Evolutionary conservation across 2,888 invertebrate species (phyloP).

Genomic region (Hirtodrosophila cameraria): DNA sequence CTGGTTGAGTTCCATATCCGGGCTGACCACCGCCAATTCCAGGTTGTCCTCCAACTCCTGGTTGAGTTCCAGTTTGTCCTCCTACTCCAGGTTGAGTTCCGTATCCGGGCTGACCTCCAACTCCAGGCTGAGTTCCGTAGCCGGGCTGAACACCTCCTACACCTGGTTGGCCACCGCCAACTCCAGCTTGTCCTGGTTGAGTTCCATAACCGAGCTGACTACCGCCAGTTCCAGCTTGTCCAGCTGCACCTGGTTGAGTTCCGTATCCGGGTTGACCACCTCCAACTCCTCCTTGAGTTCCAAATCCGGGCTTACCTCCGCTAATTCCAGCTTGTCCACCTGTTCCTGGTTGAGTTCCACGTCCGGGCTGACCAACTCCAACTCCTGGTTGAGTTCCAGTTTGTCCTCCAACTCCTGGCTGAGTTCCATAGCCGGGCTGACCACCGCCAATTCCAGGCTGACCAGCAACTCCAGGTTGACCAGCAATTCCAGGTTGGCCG

Average conservation of each 20-base stretch:
- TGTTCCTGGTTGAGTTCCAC: slow-evolving; percentile 6
- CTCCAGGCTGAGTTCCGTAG: slow-evolving; percentile 9
- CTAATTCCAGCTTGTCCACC: slow-evolving; percentile 1
- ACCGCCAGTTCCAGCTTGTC: slow-evolving; percentile 7
- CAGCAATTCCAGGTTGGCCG: slow-evolving; percentile 17
- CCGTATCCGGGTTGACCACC: slow-evolving; percentile 16
- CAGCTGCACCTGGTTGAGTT: slow-evolving; percentile 23
- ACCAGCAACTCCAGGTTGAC: slow-evolving; percentile 29
- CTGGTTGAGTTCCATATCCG: slow-evolving; percentile 23
- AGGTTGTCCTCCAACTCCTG: slow-evolving; percentile 22
- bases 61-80: slow-evolving; percentile 14
- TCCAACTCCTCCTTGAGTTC: slow-evolving; percentile 11
- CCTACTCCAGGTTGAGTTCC: slow-evolving; percentile 6
- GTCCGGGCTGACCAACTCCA: slow-evolving; percentile 15
- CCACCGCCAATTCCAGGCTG: slow-evolving; percentile 12
- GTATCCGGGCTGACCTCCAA: slow-evolving; percentile 32
- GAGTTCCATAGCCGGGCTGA: slow-evolving; percentile 17
- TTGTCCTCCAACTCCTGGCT: not conserved
- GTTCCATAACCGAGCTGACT: slow-evolving; percentile 13
- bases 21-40: slow-evolving; percentile 20
- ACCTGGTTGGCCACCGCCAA: slow-evolving; percentile 5
- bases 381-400: slow-evolving; percentile 24
- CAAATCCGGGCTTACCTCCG: slow-evolving; percentile 19
- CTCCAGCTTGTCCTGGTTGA: slow-evolving; percentile 13
- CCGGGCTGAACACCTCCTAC: slow-evolving; percentile 25